Evolutionary conservation across 2,888 invertebrate species (phyloP), one percentile per base, ranked within the genome.

Genomic region (Hoplodrina blanda): DNA sequence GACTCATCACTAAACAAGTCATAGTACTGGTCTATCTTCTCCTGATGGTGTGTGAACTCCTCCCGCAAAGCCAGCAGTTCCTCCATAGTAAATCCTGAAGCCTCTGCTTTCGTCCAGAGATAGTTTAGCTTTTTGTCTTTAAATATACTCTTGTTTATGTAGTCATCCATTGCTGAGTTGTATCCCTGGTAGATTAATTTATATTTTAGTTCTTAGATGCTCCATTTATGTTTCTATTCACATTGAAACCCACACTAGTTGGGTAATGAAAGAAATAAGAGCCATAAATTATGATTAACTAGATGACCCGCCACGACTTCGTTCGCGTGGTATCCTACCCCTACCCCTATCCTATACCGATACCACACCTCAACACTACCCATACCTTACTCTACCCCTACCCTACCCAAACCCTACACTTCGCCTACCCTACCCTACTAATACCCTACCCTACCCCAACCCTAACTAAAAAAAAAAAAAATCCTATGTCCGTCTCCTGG

Each of bases 31-130:
- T 99, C 98, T 62, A 99, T 97, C 94, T 99, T 99, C 82, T 99
- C 98, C 91, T 99, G 98, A 88, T 99, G 99, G 91, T 99, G 99
- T 25, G 95, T 93, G 88, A 99, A 99, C 92, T 99, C 99, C 90
- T 99, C 98, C 88, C 97, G 98, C 19, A 99, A 91, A 0, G 98
- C 97, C 72, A 97, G 96, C 56, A 99, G 90, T 92, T 99, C 99
- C 80, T 98, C 98, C 73, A 97, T 97, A 30, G 98, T 97, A 89
- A 99, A 99, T n/a, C 99, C 99, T 37, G 98, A 97, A 33, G 96
- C 93, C 94, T 98, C 98, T 0, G 99, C 99, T 90, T 98, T 98
- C 49, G 97, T 96, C 99, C 99, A 99, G 7, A 99, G 93, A 89
- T 98, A 97, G 89, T 98, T 98, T 3, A 99, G 92, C 91, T 98